Evolutionary conservation across 2,888 invertebrate genomes (phyloP), one percentile per base, ranked within the genome.

Genomic region (Watsonalla cultraria): DNA sequence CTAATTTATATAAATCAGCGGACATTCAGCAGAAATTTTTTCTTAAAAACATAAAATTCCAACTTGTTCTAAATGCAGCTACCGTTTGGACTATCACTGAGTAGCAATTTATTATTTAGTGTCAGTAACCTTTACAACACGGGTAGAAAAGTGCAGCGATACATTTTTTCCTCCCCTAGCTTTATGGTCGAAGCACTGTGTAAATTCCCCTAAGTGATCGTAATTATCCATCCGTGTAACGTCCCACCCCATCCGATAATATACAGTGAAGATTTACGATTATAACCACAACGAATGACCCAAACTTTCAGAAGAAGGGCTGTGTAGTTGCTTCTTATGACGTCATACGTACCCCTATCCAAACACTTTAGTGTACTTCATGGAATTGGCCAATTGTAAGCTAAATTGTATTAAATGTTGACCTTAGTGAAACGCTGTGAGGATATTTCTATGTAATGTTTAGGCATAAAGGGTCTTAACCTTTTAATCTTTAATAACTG

Each of bases 221-320:
- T 74, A 76, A 74, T 72, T 79, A 77, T 76, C 68, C 64, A 59
- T 66, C 66, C 61, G 63, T 66, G 56, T 65, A 72, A 72, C 57
- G 55, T 54, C 67, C 64, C 64, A 58, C 56, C 73, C 74, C 68
- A 72, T 68, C 62, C 70, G 73, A 78, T 78, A 78, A 74, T 75
- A 76, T 66, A 66, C 70, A 69, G 70, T 72, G 70, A 11, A 72
- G 75, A 79, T 78, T 80, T 78, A 79, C 72, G 75, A 72, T 78
- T 72, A 77, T 74, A 66, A 64, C 68, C 68, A 67, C 72, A 73
- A 78, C 79, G 76, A 77, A 75, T 73, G 69, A 65, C 65, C 65
- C 72, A 64, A 71, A 74, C 68, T 78, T 76, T 74, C 76, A 67
- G 69, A 68, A 42, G 66, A 71, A 70, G 68, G 65, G 55, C 59